A percentile compares a stretch with the other conserved stretches of the same genome.
These are phyloP conservation scores for Numida meleagris DNA, from an alignment of 2,113 vertebrate genomes.

Conservation along the genomic window DNA sequence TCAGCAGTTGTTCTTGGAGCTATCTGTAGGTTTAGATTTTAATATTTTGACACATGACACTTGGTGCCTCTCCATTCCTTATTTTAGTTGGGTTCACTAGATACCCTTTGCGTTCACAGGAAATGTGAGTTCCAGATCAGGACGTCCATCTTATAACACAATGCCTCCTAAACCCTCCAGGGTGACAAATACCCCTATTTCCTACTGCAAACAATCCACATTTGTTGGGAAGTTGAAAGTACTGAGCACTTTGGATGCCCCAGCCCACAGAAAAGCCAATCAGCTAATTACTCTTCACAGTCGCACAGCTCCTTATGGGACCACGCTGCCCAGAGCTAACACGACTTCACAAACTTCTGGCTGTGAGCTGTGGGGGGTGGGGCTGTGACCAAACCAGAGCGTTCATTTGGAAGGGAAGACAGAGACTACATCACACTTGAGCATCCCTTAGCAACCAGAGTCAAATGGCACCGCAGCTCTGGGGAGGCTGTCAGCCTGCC, in stretches of 20 bases:
- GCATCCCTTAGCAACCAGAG: slow-evolving; percentile 34
- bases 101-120: background rate
- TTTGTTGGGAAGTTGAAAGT: background rate
- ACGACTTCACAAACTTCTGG: slow-evolving; percentile 25
- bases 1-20: background rate
- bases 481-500: background rate
- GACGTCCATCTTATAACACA: background rate
- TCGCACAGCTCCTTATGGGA: background rate
- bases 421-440: background rate
- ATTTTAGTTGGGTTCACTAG: background rate
- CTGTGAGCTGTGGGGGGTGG: slow-evolving; percentile 30
- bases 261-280: background rate
- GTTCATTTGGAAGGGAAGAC: slow-evolving; percentile 22
- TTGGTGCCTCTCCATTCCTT: background rate
- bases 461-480: slow-evolving; percentile 21
- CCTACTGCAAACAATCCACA: background rate
- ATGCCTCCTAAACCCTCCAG: background rate
- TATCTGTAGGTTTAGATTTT: background rate
- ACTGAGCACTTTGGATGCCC: background rate
- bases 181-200: background rate
- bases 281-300: background rate
- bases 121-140: background rate
- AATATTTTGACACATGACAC: background rate
- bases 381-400: slow-evolving; percentile 31
- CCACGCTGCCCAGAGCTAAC: background rate